These are phyloP conservation scores for Leptura quadrifasciata DNA, from an alignment of 2,888 invertebrate species.

Conservation along the genomic window DNA sequence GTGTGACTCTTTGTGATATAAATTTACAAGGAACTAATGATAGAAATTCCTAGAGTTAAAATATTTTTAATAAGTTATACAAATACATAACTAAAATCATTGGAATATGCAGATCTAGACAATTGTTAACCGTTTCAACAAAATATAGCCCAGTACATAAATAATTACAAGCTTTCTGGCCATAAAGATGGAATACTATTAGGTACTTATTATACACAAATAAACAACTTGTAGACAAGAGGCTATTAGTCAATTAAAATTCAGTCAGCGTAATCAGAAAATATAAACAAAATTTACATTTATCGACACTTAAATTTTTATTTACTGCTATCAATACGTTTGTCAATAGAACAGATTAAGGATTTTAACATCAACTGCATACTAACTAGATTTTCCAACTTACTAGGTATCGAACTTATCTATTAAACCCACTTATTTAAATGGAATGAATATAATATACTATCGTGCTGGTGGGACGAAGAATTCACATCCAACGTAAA, in stretches of 20 bases:
- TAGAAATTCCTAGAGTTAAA: no score
- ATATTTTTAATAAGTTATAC: no score
- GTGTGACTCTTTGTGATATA: no score
- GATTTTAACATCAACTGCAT: constrained; percentile 23
- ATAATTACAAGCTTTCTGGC: neutral
- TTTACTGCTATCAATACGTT: constrained; percentile 16
- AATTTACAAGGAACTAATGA: no score
- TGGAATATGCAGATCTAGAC: neutral
- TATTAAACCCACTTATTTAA: constrained; percentile 21
- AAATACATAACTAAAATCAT: no score
- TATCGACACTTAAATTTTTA: constrained; percentile 25
- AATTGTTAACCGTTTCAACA: neutral
- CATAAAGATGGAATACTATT: neutral
- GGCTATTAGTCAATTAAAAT: constrained; percentile 22
- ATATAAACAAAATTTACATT: constrained; percentile 20
- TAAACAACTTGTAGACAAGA: constrained; percentile 4
- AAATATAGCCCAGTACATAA: neutral
- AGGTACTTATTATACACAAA: neutral
- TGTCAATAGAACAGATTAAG: constrained; percentile 23
- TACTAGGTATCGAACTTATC: constrained; percentile 9
- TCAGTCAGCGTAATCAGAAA: constrained; percentile 17
- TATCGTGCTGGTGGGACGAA: neutral
- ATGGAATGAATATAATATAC: neutral
- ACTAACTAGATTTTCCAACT: neutral
- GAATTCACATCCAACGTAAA: neutral